Evolutionary conservation across 2,797 vertebrate genomes (phyloP).

Genomic region (Cryptoblepharus egeriae): DNA sequence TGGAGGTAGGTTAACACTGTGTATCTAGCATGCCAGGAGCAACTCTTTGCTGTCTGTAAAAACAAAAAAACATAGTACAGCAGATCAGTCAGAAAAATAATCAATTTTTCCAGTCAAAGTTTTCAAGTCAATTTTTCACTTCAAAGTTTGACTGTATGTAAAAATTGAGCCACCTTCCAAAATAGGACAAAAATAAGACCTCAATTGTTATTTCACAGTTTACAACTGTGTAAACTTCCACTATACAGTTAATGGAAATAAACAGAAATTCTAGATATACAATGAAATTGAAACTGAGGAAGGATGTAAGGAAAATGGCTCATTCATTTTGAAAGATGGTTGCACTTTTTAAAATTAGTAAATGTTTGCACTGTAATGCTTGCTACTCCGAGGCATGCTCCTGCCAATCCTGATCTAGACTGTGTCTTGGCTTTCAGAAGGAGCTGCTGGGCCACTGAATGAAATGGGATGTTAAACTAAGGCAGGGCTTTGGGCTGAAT

Average conservation of each 20-base stretch:
- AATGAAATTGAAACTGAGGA: no score
- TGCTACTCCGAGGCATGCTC: no score
- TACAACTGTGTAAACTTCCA: no score
- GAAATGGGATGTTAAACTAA: no score
- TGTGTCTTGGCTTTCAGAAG: no score
- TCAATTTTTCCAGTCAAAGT: no score
- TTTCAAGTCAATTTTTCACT: no score
- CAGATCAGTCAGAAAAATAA: not conserved
- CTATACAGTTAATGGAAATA: not conserved
- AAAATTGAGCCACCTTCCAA: not conserved
- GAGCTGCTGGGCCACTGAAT: no score
- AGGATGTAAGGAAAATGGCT: not conserved
- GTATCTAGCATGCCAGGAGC: conserved; percentile 97
- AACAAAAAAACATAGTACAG: conserved; percentile 17
- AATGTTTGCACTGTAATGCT: not conserved
- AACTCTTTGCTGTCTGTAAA: conserved; percentile 91
- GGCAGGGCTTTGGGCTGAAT: no score
- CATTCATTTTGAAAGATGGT: not conserved
- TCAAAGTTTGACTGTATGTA: no score
- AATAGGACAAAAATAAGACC: not conserved
- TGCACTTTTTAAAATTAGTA: not conserved
- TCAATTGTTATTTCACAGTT: not conserved
- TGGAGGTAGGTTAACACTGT: conserved; percentile 97
- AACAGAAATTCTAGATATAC: no score
- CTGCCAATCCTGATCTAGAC: not conserved